Evolutionary conservation across 2,888 invertebrate species (phyloP), one percentile per base, ranked within the genome.

Genomic region (Papilio elwesi): DNA sequence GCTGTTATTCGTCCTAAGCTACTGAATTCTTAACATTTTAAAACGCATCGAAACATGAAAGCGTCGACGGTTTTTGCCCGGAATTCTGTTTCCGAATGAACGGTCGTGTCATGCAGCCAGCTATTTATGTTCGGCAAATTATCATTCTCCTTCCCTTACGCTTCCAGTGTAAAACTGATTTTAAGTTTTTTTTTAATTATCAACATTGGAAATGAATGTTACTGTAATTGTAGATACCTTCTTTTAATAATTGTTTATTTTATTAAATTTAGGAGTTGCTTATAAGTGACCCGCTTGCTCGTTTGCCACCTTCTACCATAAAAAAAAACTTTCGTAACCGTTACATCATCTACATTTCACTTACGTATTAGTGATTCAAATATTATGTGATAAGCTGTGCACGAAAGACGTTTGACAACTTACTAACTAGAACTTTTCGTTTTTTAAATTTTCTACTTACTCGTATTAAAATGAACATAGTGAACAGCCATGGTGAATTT

Each of bases 11-110:
- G 10, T 15, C 43, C 13, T 13, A 16, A 51, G 67, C 15, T 74
- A 67, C 72, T 73, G 68, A 73, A 74, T 76, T 74, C 74, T 59
- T 73, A 68, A 74, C 72, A 73, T 76, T 77, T 76, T 55, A 76
- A 68, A 70, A 62, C 73, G 74, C 75, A 76, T 51, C 73, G 74
- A 74, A 74, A 69, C 75, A 70, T 79, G 74, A 78, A 76, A 76
- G 71, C 62, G 72, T 70, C 69, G 51, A 68, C 71, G 67, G 16
- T 69, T 70, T 78, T 78, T 79, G 73, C 69, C 68, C 68, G 53
- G 15, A 69, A 63, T 15, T 26, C 57, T 68, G 70, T 70, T 74
- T 64, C 71, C 47, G 65, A 74, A 66, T 76, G 64, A 74, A 75
- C 75, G 65, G 76, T 77, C 75, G 72, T 74, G 63, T 74, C 75